Evolutionary conservation across 2,797 vertebrate genomes (phyloP).

Genomic region (Columba guinea): DNA sequence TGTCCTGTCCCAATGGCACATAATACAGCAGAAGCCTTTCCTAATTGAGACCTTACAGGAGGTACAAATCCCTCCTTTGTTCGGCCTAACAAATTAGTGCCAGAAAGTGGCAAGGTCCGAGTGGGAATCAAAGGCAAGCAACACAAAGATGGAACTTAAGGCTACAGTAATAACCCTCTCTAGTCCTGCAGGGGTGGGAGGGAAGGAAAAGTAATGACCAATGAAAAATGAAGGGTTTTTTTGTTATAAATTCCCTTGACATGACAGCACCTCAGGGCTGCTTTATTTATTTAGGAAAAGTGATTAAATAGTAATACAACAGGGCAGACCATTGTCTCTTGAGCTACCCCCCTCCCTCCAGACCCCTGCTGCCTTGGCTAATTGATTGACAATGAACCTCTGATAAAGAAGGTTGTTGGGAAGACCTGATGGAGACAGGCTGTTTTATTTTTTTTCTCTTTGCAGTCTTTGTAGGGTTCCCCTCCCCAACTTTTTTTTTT

Average conservation of each 20-base stretch:
- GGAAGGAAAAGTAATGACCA: slow-evolving; percentile 78
- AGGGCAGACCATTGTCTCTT: slow-evolving; percentile 77
- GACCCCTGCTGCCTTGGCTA: slow-evolving; percentile 80
- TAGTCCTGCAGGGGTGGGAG: slow-evolving; percentile 75
- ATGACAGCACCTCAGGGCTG: slow-evolving; percentile 83
- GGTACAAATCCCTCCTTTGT: slow-evolving; percentile 88
- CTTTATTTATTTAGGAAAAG: slow-evolving; percentile 88
- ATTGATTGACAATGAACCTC: slow-evolving; percentile 84
- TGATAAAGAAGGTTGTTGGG: slow-evolving; percentile 79
- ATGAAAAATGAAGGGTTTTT: slow-evolving; percentile 77
- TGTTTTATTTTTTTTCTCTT: slow-evolving; percentile 6
- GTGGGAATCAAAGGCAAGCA: slow-evolving; percentile 84
- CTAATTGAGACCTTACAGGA: slow-evolving; percentile 87
- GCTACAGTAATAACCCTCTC: slow-evolving; percentile 88
- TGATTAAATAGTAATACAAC: slow-evolving; percentile 86
- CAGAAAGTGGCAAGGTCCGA: slow-evolving; percentile 87
- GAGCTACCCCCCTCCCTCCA: slow-evolving; percentile 61
- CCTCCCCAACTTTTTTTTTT: background rate
- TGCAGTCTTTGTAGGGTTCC: slow-evolving; percentile 44
- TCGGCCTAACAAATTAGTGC: slow-evolving; percentile 88
- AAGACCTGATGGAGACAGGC: slow-evolving; percentile 67
- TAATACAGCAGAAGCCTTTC: slow-evolving; percentile 84
- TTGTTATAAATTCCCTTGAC: slow-evolving; percentile 85
- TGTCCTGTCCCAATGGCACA: slow-evolving; percentile 82
- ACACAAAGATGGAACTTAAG: slow-evolving; percentile 87